phyloP scores from a whole-genome alignment of 2,888 invertebrate species.

The Macaria notata region DNA sequence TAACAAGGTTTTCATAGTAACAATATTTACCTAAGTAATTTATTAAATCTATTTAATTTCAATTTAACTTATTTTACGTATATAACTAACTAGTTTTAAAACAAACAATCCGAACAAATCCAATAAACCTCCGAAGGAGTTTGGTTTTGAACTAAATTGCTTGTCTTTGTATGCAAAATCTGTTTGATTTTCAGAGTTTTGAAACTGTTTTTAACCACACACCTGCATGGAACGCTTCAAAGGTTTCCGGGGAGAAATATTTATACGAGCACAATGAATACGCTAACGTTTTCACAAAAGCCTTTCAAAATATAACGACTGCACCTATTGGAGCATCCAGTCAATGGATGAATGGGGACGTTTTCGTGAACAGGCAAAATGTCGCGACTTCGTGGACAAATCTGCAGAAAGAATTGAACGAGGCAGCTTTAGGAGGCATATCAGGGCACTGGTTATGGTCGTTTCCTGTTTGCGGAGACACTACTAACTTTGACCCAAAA shows the following conservation, averaged over 20 bases:
- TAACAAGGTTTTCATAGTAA: no score
- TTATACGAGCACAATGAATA: constrained; percentile 81
- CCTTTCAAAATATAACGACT: constrained; percentile 46
- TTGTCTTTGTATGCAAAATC: constrained; percentile 3
- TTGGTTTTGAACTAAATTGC: not conserved
- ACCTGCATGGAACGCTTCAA: constrained; percentile 74
- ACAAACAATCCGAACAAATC: no score
- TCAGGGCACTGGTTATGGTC: constrained; percentile 77
- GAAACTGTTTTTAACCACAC: constrained; percentile 70
- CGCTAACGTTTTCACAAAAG: constrained; percentile 70
- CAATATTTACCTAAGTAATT: no score
- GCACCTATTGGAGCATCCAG: constrained; percentile 53
- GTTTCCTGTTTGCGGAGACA: constrained; percentile 82
- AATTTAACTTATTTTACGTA: no score
- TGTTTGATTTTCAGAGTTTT: constrained; percentile 54
- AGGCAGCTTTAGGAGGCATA: constrained; percentile 73
- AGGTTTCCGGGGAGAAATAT: constrained; percentile 51
- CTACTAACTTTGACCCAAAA: constrained; percentile 56
- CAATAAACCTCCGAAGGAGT: not conserved
- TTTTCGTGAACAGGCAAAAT: constrained; percentile 71
- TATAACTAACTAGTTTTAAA: no score
- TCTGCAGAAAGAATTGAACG: constrained; percentile 73
- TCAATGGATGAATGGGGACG: constrained; percentile 57
- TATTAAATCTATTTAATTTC: no score
- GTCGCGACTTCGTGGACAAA: constrained; percentile 82